phyloP scores from a whole-genome alignment of 2,113 vertebrate species.

The Cochlearius cochlearius region DNA sequence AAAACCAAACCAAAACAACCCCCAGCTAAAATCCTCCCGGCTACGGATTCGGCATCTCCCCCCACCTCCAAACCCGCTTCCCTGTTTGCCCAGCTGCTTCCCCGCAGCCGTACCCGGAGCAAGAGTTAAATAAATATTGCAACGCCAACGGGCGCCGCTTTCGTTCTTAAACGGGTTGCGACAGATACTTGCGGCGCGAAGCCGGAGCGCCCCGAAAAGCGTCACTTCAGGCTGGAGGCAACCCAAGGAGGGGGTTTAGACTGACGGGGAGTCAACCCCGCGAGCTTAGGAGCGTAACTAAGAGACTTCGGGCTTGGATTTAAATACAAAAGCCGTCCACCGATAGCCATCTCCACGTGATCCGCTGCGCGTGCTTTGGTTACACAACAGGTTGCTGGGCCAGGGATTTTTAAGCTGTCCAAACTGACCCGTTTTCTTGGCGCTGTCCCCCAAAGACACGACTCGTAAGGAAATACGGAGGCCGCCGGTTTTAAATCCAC shows the following conservation, averaged over 20 bases:
- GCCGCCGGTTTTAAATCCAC: neutral
- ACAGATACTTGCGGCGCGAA: neutral
- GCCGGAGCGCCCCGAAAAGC: neutral
- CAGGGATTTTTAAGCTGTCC: neutral
- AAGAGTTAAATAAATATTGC: neutral
- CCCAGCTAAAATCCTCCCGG: neutral
- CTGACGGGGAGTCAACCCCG: neutral
- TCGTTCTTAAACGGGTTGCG: neutral
- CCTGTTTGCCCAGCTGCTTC: neutral
- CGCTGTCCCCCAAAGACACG: neutral
- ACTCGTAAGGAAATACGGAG: neutral
- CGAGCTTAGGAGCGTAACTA: neutral
- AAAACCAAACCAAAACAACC: no score
- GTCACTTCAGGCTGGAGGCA: neutral
- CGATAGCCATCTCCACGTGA: neutral
- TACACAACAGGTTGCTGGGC: neutral
- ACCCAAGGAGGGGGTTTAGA: neutral
- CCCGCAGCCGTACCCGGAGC: neutral
- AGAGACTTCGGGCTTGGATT: neutral
- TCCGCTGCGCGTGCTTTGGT: neutral
- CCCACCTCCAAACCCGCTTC: neutral
- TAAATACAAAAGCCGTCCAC: neutral
- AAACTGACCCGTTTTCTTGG: neutral
- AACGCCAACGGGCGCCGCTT: neutral
- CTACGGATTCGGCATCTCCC: no score